phyloP scores from a whole-genome alignment of 2,113 vertebrate genomes.

The Gobio gobio region DNA sequence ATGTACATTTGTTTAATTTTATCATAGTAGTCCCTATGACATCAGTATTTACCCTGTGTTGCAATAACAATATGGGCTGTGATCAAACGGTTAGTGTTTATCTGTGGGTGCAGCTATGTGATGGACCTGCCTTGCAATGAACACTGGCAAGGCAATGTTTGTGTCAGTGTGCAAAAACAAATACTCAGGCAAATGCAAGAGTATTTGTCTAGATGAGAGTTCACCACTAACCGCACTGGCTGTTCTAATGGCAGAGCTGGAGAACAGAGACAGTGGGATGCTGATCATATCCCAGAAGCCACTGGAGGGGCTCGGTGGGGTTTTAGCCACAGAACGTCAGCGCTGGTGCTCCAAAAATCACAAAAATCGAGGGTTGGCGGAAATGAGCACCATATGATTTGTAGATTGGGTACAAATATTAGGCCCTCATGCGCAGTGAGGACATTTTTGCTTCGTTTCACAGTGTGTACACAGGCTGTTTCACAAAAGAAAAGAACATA shows the following conservation, averaged over 20 bases:
- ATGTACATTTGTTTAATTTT: background rate
- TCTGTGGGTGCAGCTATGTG: background rate
- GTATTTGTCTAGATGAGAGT: background rate
- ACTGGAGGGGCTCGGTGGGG: background rate
- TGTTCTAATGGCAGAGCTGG: background rate
- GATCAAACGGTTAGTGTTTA: background rate
- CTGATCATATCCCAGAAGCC: slow-evolving; percentile 12
- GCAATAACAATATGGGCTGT: slow-evolving; percentile 6
- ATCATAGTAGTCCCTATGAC: background rate
- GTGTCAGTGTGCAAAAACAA: slow-evolving; percentile 31
- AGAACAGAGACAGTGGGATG: background rate
- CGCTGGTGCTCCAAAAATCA: background rate
- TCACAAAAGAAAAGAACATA: background rate
- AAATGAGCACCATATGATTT: slow-evolving; percentile 6
- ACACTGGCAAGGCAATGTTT: background rate
- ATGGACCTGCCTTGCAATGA: background rate
- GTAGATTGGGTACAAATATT: slow-evolving; percentile 22
- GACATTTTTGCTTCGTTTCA: background rate
- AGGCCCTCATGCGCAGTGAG: background rate
- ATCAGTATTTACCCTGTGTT: background rate
- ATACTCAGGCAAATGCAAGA: background rate
- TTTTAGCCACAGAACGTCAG: slow-evolving; percentile 10
- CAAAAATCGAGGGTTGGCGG: background rate
- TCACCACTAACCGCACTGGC: background rate
- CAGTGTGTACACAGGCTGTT: background rate